A percentile compares a stretch with the other conserved stretches of the same genome.
These are phyloP conservation scores for Masticophis lateralis DNA, from an alignment of 2,797 vertebrate genomes.

Conservation along the genomic window DNA sequence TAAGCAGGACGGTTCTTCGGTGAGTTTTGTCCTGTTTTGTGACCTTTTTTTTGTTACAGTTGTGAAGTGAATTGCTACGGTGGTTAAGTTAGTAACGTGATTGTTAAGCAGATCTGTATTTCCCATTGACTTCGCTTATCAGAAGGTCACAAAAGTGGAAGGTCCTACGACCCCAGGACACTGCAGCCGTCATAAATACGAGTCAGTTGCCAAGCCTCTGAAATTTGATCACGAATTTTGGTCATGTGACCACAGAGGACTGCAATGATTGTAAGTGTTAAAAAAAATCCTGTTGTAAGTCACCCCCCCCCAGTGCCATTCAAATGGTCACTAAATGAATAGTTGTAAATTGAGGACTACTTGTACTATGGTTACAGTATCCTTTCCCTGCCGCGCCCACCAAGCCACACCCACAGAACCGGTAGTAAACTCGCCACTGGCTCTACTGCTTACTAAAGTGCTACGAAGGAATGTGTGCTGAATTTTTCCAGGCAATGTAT, in stretches of 20 bases:
- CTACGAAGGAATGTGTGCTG: neutral
- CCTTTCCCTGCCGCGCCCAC: no score
- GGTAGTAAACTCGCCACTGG: no score
- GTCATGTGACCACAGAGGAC: no score
- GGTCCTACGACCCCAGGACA: neutral
- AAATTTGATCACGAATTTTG: no score
- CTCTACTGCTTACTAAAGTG: neutral
- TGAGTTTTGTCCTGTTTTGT: neutral
- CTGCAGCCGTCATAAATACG: neutral
- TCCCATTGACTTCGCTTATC: neutral
- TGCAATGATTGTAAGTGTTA: no score
- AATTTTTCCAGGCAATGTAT: neutral
- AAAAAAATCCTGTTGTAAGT: no score
- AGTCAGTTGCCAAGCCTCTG: no score
- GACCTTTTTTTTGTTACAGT: neutral
- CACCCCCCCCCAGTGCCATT: no score
- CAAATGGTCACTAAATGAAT: no score
- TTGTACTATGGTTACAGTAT: neutral
- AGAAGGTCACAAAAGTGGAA: neutral
- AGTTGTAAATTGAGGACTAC: no score
- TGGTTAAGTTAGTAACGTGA: neutral
- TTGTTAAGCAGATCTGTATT: neutral
- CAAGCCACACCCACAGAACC: no score
- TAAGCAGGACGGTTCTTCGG: no score
- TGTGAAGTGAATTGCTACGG: neutral